Percentiles rank a stretch among this genome's conserved stretches.
Evolutionary conservation across 2,888 invertebrate species (phyloP).

Genomic region (Cordilura impudica): DNA sequence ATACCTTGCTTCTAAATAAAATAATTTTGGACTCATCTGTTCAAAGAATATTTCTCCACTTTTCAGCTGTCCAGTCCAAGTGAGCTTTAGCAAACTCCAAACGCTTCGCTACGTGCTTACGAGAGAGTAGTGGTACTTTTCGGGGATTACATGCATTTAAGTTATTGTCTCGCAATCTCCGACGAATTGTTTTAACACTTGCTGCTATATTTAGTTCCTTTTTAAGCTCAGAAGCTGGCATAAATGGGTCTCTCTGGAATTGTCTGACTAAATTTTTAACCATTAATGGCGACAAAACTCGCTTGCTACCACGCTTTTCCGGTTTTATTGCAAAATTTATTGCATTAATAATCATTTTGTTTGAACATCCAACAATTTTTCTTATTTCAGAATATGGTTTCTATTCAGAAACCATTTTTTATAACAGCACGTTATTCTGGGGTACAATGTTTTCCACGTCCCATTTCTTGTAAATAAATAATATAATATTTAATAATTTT

Average conservation of each 20-base stretch:
- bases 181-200: neutral
- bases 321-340: neutral
- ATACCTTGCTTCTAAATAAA: neutral
- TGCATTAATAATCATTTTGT: no score
- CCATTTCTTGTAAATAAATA: neutral
- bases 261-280: neutral
- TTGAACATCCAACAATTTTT: neutral
- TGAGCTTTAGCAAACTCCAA: conserved; percentile 11
- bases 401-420: neutral
- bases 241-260: neutral
- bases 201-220: no score
- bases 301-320: neutral
- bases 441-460: neutral
- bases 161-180: neutral
- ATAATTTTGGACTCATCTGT: conserved; percentile 13
- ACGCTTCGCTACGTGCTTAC: conserved; percentile 5
- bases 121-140: conserved; percentile 3
- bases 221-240: neutral
- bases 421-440: neutral
- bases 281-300: neutral
- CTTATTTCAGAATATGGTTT: neutral
- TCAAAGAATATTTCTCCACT: conserved; percentile 16
- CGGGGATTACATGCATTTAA: conserved; percentile 6
- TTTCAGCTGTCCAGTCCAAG: neutral
- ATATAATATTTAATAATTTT: neutral